Conservation (phyloP, 2,797 vertebrate species). For the Fratercula arctica region DNA sequence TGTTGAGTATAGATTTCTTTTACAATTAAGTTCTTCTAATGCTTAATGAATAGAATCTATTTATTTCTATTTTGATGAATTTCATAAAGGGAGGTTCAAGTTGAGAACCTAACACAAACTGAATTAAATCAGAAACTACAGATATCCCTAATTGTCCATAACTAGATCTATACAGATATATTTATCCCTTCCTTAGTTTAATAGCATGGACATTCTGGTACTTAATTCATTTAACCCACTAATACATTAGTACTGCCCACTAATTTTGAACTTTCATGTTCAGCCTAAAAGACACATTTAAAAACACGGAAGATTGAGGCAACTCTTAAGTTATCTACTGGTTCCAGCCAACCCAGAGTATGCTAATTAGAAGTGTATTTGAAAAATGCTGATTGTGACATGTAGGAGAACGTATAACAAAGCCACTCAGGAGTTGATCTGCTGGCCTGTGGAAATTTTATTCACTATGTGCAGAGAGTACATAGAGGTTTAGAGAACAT, state of each 20-base stretch:
- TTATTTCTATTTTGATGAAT: neutral
- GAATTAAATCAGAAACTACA: neutral
- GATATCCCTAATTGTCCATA: neutral
- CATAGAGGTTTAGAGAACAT: neutral
- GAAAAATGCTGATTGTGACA: neutral
- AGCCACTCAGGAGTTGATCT: neutral
- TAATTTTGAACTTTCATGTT: neutral
- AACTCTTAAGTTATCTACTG: neutral
- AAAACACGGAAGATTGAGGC: neutral
- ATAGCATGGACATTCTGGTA: neutral
- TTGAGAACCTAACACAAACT: neutral
- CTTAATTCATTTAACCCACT: neutral
- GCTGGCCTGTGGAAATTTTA: neutral
- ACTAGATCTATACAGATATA: neutral
- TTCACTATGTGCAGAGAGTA: neutral
- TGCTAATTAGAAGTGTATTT: neutral
- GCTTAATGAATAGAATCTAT: neutral
- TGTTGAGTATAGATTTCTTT: neutral
- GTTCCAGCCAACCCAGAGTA: neutral
- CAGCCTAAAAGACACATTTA: neutral
- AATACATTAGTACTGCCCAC: neutral
- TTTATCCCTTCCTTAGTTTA: neutral
- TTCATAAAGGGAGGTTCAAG: neutral
- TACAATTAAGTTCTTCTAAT: neutral
- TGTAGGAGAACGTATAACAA: neutral